Conservation (phyloP, 2,797 vertebrate species). For the Tympanoctomys barrerae region DNA sequence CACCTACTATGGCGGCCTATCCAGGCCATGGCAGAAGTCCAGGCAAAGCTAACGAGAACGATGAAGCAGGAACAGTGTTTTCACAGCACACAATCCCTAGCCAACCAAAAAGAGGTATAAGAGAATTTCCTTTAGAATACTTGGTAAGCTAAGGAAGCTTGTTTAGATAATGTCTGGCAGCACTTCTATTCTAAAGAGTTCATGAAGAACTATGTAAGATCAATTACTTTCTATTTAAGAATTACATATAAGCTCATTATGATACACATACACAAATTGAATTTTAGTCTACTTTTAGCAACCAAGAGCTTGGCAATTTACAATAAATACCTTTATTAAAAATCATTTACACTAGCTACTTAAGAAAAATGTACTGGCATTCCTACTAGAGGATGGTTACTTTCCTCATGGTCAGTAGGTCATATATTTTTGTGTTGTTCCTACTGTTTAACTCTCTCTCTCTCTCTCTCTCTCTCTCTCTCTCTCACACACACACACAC, state of each 20-base stretch:
- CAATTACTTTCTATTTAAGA: constrained; percentile 70
- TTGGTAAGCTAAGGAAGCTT: constrained; percentile 74
- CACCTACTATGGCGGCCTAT: neutral
- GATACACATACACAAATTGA: constrained; percentile 70
- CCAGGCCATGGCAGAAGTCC: constrained; percentile 53
- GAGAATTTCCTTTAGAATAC: constrained; percentile 62
- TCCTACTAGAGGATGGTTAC: constrained; percentile 30
- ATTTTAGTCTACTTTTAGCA: constrained; percentile 78
- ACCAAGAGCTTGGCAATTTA: constrained; percentile 76
- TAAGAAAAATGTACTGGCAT: constrained; percentile 57
- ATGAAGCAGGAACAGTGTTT: constrained; percentile 50
- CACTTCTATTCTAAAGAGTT: constrained; percentile 75
- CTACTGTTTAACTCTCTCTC: neutral
- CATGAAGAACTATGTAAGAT: constrained; percentile 73
- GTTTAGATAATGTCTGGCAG: constrained; percentile 71
- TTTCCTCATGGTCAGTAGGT: constrained; percentile 58
- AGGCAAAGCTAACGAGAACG: constrained; percentile 81
- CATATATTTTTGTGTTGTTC: constrained; percentile 66
- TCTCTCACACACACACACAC: neutral
- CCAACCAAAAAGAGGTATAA: constrained; percentile 68
- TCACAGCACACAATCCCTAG: constrained; percentile 57
- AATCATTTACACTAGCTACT: constrained; percentile 65
- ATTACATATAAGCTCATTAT: constrained; percentile 71
- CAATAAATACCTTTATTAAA: constrained; percentile 75
- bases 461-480: neutral